Base-by-base conservation (phyloP, 1,140 invertebrate species). In the Euwallacea fornicatus region DNA sequence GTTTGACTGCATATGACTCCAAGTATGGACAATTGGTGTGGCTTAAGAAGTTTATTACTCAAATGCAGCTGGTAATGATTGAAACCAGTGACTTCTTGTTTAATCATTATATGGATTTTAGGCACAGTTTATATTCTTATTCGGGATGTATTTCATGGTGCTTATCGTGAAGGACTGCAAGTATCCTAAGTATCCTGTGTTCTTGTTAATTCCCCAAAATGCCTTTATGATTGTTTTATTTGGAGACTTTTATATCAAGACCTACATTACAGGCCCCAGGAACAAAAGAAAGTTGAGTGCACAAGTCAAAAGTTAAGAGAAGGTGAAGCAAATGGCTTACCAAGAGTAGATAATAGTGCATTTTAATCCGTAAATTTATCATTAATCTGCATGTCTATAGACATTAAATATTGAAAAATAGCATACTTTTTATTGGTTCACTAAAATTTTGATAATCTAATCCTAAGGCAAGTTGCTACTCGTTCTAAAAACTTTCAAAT, bases 141-240 rank as follows among this genome's bases (percentile, higher is more conserved):
- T 89, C 0, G 75, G 89, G 9, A 92, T 94, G 74, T 90, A 89
- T 72, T 77, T 85, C 4, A 80, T 87, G 42, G 79, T 93, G 11
- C 76, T 91, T 2, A 89, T 90, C 76, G 84, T 82, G 8, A 84
- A 88, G 33, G 86, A 92, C 50, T 96, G 94, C 79, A 85, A 84
- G 6, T 95, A 90, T 79, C 92, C 93, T 8, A 83, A 84, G 56
- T 87, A 86, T 76, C 75, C 82, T 0, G 81, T 85, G 0, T 82
- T 83, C 2, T 70, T 90, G 41, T 84, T 91, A 58, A 81, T 91
- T 11, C 88, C 87, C 11, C 90, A 92, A 78, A 88, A 90, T 75
- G 44, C 88, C 2, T 90, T 91, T 73, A 91, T 97, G 87, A 86
- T 96, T 0, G 80, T 91, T 62, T 83, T 97, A 4, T 97, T 97